phyloP scores from a whole-genome alignment of 2,113 vertebrate species.

The Eleginops maclovinus region DNA sequence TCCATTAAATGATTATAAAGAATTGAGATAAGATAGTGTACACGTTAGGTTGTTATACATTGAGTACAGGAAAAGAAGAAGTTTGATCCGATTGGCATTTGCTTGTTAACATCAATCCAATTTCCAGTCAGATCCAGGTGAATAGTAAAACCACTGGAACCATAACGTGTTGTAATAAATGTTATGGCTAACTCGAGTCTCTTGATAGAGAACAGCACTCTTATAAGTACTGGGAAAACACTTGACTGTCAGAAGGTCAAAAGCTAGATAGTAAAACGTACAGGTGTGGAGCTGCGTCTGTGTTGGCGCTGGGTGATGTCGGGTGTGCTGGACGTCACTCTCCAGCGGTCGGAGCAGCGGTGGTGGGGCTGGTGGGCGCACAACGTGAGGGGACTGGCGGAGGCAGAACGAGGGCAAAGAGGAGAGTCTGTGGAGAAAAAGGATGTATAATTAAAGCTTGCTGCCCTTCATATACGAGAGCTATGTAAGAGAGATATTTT shows the following conservation, averaged over 20 bases:
- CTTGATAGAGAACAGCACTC: neutral
- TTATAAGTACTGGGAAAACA: neutral
- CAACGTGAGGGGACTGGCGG: constrained; percentile 87
- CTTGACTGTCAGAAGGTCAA: neutral
- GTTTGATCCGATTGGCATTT: neutral
- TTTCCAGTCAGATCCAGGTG: neutral
- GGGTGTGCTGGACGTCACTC: constrained; percentile 86
- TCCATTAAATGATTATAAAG: neutral
- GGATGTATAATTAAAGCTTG: neutral
- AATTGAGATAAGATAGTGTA: neutral
- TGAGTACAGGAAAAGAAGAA: neutral
- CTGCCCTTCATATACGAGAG: no score
- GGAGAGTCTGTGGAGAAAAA: constrained; percentile 81
- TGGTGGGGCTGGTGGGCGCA: constrained; percentile 84
- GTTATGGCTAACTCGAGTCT: neutral
- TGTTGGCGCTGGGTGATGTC: constrained; percentile 85
- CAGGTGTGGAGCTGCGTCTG: constrained; percentile 84
- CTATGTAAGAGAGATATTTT: constrained; percentile 56
- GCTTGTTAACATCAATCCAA: neutral
- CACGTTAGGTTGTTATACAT: neutral
- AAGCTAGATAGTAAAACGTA: constrained; percentile 61
- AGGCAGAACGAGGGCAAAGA: constrained; percentile 91
- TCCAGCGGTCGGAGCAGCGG: constrained; percentile 86
- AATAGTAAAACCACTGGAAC: neutral
- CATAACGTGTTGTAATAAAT: constrained; percentile 3